phyloP scores from a whole-genome alignment of 2,113 vertebrate genomes.

The Bambusicola thoracicus region DNA sequence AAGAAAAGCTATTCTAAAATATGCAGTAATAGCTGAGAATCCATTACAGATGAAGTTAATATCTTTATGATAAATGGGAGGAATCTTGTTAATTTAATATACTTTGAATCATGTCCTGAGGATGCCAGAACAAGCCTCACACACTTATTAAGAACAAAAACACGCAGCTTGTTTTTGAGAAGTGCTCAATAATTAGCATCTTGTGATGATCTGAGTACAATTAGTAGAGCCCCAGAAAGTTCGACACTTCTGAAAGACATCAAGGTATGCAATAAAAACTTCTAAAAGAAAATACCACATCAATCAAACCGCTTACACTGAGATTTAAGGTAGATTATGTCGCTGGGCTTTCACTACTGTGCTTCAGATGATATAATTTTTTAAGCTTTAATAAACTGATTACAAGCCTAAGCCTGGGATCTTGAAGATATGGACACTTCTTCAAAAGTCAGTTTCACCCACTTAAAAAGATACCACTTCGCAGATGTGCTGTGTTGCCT shows the following conservation, averaged over 20 bases:
- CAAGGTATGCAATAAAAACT: background rate
- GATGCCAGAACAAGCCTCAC: background rate
- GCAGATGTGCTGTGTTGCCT: background rate
- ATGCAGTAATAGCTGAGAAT: background rate
- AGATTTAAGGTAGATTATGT: conserved; percentile 38
- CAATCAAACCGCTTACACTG: conserved; percentile 8
- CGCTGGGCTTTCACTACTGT: background rate
- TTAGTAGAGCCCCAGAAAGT: background rate
- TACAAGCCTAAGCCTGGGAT: conserved; percentile 3
- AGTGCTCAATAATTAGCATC: background rate
- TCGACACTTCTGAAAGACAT: background rate
- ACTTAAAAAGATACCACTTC: background rate
- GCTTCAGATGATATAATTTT: background rate
- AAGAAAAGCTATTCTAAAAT: background rate
- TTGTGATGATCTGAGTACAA: background rate
- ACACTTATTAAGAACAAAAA: background rate
- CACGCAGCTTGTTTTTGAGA: background rate
- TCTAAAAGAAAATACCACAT: background rate
- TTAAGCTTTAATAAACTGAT: conserved; percentile 45
- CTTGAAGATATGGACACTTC: background rate
- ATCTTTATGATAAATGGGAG: background rate
- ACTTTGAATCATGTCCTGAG: background rate
- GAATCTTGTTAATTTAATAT: background rate
- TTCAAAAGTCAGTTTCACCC: background rate
- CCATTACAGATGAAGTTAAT: background rate